Evolutionary conservation across 2,113 vertebrate species (phyloP), one percentile per base, ranked within the genome.

Genomic region (Sylvicapra grimmia): DNA sequence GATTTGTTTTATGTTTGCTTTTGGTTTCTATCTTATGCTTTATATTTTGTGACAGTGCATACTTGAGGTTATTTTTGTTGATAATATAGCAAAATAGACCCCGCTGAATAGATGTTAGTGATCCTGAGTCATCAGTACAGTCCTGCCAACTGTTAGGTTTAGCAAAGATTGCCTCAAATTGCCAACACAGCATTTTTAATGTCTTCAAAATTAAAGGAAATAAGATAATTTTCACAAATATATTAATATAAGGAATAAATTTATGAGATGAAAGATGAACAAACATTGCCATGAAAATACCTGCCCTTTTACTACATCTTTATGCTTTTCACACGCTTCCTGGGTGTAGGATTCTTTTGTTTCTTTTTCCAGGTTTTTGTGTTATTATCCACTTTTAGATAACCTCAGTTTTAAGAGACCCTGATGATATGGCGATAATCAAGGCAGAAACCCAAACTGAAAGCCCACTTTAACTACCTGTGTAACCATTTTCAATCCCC

Each of bases 321-420:
- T 93, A 4, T 14, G 5, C 14, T 68, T 97, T 97, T 97, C 86
- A 47, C 25, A 40, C 0, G 1, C 23, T 49, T 19, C 87, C 54
- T 96, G 83, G 86, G 63, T 77, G 8, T 29, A 86, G 4, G 65
- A 1, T 51, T 79, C 79, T 97, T 96, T 49, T 92, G 14, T 96
- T 96, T 83, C 72, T 83, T 29, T 53, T 40, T 87, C 65, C 15
- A 90, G 27, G 94, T 98, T 88, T 96, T 75, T 90, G 36, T 61
- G 49, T 75, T 95, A 77, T 89, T 97, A 65, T 92, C 54, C 18
- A 86, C 54, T 56, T 59, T 15, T 63, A 84, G 97, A 82, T 95
- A 90, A 97, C 94, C 29, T 96, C 61, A 92, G 1, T 82, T 88
- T 96, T 29, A 94, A 90, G 82, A 90, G n/a, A 53, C 36, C 36